A percentile compares a stretch with the other conserved stretches of the same genome.
phyloP scores from a whole-genome alignment of 2,113 vertebrate genomes.

The Brachypteracias leptosomus region DNA sequence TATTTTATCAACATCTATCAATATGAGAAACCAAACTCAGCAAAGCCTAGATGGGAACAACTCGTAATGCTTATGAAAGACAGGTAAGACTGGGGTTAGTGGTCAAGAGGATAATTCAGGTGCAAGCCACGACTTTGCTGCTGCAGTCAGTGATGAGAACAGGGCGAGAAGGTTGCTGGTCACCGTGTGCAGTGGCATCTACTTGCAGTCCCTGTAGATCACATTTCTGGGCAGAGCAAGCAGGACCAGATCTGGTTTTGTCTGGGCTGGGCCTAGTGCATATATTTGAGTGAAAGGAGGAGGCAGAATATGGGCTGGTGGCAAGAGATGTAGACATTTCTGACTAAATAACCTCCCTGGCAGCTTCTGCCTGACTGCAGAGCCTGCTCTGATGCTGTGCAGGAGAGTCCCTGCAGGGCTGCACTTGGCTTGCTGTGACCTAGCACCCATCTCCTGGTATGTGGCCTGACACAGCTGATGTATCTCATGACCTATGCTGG shows the following conservation, averaged over 20 bases:
- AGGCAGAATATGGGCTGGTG: not conserved
- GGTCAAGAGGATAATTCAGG: not conserved
- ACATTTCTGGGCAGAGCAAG: not conserved
- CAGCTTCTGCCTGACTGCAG: not conserved
- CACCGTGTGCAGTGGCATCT: fast-evolving
- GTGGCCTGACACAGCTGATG: not conserved
- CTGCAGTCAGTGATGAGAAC: not conserved
- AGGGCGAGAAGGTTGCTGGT: not conserved
- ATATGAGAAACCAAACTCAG: not conserved
- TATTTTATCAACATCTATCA: not conserved
- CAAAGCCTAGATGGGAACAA: not conserved
- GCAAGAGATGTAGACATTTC: not conserved
- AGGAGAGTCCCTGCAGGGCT: not conserved
- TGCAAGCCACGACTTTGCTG: not conserved
- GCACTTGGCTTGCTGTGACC: not conserved
- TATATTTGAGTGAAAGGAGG: not conserved
- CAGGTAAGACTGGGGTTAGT: not conserved
- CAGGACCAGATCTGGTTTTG: not conserved
- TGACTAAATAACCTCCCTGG: not conserved
- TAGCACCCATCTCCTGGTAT: not conserved
- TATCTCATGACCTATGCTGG: not conserved
- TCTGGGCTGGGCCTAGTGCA: not conserved
- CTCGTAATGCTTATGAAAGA: not conserved
- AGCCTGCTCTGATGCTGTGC: not conserved
- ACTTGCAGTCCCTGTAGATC: not conserved